Evolutionary conservation across 2,888 invertebrate genomes (phyloP).

Genomic region (Mayetiola destructor): DNA sequence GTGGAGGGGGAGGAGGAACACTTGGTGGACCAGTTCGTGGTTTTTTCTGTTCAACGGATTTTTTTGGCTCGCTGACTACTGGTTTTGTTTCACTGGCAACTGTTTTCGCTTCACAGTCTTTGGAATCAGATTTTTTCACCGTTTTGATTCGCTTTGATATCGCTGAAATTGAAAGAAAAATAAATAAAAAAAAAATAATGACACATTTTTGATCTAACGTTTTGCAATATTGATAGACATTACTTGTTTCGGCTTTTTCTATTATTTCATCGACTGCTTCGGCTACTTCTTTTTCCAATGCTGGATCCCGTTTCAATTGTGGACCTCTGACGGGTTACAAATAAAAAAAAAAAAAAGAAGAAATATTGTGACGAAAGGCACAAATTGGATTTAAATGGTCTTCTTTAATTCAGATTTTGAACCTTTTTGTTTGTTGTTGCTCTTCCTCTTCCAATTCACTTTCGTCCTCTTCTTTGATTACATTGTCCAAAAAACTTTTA

Average conservation of each 20-base stretch:
- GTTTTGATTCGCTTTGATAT: constrained; percentile 13
- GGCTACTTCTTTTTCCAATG: constrained; percentile 21
- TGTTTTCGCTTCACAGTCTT: constrained; percentile 22
- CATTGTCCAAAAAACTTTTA: constrained; percentile 50
- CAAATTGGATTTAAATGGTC: constrained; percentile 24
- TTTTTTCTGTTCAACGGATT: neutral
- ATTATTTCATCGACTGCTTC: constrained; percentile 20
- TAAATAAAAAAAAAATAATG: too few relatives aligned
- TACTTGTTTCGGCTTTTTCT: constrained; percentile 14
- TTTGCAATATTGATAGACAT: neutral
- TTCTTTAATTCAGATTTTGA: neutral
- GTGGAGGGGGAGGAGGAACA: constrained; percentile 18
- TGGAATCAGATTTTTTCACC: constrained; percentile 20
- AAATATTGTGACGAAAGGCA: too few relatives aligned
- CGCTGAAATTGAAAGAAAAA: too few relatives aligned
- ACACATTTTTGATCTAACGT: constrained; percentile 15
- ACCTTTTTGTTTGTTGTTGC: neutral
- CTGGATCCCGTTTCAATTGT: constrained; percentile 23
- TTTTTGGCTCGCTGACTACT: constrained; percentile 21
- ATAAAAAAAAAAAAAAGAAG: too few relatives aligned
- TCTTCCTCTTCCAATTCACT: constrained; percentile 23
- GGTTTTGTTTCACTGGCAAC: constrained; percentile 28
- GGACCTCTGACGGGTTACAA: too few relatives aligned
- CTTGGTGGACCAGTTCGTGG: neutral
- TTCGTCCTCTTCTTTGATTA: constrained; percentile 32